These are phyloP conservation scores for Scylla paramamosain DNA, from an alignment of 1,140 invertebrate genomes.

Conservation along the genomic window DNA sequence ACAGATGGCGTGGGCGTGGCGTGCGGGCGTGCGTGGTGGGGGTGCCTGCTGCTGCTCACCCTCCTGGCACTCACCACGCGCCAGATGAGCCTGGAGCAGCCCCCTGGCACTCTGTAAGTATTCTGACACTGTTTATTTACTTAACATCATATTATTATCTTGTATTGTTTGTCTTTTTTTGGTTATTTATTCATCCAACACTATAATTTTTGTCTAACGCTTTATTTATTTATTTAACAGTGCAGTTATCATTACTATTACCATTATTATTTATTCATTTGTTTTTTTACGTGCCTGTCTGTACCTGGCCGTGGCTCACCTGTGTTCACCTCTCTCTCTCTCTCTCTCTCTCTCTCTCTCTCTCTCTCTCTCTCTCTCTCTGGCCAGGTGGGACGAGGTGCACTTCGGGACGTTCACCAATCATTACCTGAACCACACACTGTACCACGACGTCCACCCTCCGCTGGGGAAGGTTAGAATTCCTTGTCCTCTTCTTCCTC, in stretches of 20 bases:
- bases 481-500: no score
- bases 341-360: not conserved
- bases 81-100: slow-evolving; percentile 9
- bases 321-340: no score
- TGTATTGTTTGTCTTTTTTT: no score
- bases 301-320: no score
- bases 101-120: slow-evolving; percentile 35
- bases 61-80: slow-evolving; percentile 41
- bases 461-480: slow-evolving; percentile 67
- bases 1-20: not conserved
- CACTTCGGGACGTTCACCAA: slow-evolving; percentile 70
- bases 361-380: not conserved
- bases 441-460: slow-evolving; percentile 70
- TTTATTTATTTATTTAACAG: no score
- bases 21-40: slow-evolving; percentile 45
- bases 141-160: not conserved
- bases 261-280: no score
- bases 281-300: no score
- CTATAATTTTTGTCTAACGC: no score
- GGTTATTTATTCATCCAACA: not conserved
- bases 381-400: slow-evolving; percentile 68
- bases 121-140: not conserved
- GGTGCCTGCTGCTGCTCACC: not conserved
- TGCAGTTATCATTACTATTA: no score
- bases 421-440: slow-evolving; percentile 65